Evolutionary conservation across 2,888 invertebrate genomes (phyloP), one percentile per base, ranked within the genome.

Genomic region (Cancer borealis): DNA sequence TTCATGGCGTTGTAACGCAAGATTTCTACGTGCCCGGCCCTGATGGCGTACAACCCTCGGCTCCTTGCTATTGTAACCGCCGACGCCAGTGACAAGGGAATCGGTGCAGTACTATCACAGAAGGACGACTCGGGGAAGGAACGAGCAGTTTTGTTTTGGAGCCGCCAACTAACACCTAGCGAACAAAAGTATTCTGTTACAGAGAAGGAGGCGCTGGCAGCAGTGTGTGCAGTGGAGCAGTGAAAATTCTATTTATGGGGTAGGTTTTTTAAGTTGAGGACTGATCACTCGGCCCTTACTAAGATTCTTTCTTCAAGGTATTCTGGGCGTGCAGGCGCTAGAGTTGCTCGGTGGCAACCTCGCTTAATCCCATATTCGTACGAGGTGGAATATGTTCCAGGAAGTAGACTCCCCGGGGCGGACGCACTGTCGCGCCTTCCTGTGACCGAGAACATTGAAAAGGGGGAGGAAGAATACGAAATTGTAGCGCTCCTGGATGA

Each of bases 81-180:
- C 8, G 88, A 88, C 46, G 10, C 88, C 1, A 88, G 88, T 88
- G 88, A 45, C 46, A 88, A 46, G 21, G 88, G n/a, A 1, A 46
- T 88, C 46, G 88, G 46, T 17, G 88, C 88, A 46, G 26, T 88
- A 2, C 88, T 88, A 10, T 88, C 88, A 26, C 88, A 88, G 46
- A 88, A 45, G 88, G 46, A 88, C 46, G 46, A 1, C 39, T 46
- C n/a, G 3, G 88, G 88, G 21, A 21, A 3, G 46, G 88, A 88
- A 88, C 46, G 46, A 1, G 88, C 46, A 12, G 88, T 88, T 17
- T 88, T 1, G 12, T 88, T 88, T 45, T 88, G 88, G 88, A 88
- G 8, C 46, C 88, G 17, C 45, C 88, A 88, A 88, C 46, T 88
- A 3, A 88, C 88, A 88, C 12, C 39, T 3, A 88, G 88, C 8